Evolutionary conservation across 2,888 invertebrate species (phyloP).

Genomic region (Meiosimyza platycephala): DNA sequence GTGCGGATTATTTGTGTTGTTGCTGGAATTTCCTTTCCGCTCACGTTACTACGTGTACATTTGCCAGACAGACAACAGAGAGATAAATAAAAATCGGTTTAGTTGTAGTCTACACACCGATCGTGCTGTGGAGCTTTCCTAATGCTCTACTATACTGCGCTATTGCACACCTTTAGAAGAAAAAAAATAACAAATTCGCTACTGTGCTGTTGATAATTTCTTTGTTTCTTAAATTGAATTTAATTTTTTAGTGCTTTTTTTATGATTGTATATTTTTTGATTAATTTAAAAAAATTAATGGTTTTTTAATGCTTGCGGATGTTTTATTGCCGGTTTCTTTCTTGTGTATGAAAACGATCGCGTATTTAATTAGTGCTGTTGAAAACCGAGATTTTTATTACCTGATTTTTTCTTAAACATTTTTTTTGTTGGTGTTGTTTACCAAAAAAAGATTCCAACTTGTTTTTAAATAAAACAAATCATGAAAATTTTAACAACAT

Average conservation of each 20-base stretch:
- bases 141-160: not conserved
- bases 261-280: conserved; percentile 4
- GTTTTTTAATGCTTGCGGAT: conserved; percentile 33
- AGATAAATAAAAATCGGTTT: not conserved
- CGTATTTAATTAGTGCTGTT: not conserved
- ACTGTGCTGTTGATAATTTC: no score
- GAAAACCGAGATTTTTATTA: conserved; percentile 11
- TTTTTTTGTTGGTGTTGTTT: no score
- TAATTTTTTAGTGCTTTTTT: not conserved
- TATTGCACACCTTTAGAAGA: conserved; percentile 15
- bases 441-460: no score
- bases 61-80: no score
- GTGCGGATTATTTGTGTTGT: no score
- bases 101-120: not conserved
- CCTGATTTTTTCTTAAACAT: not conserved
- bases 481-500: conserved; percentile 5
- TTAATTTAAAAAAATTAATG: conserved; percentile 1
- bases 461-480: not conserved
- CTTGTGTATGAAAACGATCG: not conserved
- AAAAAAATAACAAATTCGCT: not conserved
- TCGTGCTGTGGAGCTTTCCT: no score
- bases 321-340: conserved; percentile 30
- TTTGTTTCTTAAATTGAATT: no score
- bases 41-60: no score
- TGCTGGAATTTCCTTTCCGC: no score